Conservation (phyloP, 2,888 invertebrate genomes). For the Achlya flavicornis region DNA sequence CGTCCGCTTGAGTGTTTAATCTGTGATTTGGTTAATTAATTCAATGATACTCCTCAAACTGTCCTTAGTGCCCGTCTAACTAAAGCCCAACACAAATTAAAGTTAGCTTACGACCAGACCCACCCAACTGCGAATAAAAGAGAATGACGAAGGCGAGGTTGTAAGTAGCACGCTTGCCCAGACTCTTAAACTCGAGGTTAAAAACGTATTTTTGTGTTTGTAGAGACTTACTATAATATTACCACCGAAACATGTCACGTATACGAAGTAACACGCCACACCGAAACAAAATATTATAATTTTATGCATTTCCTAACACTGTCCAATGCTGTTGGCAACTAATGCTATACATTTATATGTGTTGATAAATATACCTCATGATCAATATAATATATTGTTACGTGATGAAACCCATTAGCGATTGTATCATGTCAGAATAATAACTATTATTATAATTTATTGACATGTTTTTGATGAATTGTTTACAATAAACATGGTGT, state of each 20-base stretch:
- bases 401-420: background rate
- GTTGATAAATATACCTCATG: background rate
- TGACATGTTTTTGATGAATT: background rate
- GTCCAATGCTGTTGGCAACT: background rate
- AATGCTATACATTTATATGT: background rate
- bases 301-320: background rate
- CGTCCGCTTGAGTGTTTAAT: too few species aligned
- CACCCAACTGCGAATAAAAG: too few species aligned
- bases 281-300: background rate
- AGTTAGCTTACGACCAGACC: too few species aligned
- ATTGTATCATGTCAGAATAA: background rate
- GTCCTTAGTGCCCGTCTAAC: too few species aligned
- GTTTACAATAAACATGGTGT: background rate
- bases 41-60: too few species aligned
- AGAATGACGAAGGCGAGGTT: too few species aligned
- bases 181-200: too few species aligned
- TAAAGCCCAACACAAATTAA: too few species aligned
- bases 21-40: too few species aligned
- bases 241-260: slow-evolving; percentile 6
- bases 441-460: background rate
- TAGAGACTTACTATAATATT: slow-evolving; percentile 2
- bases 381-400: background rate
- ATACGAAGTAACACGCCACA: background rate
- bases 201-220: too few species aligned
- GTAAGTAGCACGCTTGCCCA: too few species aligned